Conservation (phyloP, 2,888 invertebrate genomes). For the Bugulina stolonifera region DNA sequence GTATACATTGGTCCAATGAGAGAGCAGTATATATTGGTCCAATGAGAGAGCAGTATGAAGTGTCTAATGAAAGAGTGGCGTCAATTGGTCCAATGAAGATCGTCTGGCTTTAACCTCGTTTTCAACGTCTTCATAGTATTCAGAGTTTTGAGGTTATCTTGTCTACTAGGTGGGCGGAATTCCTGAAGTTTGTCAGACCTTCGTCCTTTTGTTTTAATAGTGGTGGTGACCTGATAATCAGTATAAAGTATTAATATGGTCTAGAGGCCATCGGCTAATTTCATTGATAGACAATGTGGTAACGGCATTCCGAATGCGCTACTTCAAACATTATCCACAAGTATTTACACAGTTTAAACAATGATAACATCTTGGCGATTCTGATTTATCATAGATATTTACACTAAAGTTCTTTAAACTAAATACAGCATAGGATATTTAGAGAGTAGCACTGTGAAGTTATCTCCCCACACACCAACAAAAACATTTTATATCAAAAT, state of each 20-base stretch:
- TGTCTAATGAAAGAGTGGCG: neutral
- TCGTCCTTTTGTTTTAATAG: conserved; percentile 10
- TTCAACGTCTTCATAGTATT: conserved; percentile 49
- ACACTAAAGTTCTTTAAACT: too few relatives aligned
- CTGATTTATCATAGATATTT: too few relatives aligned
- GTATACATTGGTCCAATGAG: too few relatives aligned
- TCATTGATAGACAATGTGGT: neutral
- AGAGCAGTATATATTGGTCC: too few relatives aligned
- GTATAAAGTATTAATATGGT: neutral
- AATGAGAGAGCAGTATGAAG: neutral
- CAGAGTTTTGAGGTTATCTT: conserved; percentile 37
- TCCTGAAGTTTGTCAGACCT: conserved; percentile 5
- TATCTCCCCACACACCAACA: too few relatives aligned
- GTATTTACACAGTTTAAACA: neutral
- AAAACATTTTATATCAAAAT: too few relatives aligned
- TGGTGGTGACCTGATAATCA: conserved; percentile 5
- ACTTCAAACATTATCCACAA: neutral
- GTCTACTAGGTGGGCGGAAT: neutral
- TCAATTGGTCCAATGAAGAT: conserved; percentile 38
- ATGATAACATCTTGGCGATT: too few relatives aligned
- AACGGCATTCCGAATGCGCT: neutral
- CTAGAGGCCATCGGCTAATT: neutral
- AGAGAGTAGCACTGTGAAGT: too few relatives aligned
- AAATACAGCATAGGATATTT: too few relatives aligned
- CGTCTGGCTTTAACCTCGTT: conserved; percentile 46